Conservation (phyloP, 1,140 invertebrate genomes). For the Drosophila ananassae region DNA sequence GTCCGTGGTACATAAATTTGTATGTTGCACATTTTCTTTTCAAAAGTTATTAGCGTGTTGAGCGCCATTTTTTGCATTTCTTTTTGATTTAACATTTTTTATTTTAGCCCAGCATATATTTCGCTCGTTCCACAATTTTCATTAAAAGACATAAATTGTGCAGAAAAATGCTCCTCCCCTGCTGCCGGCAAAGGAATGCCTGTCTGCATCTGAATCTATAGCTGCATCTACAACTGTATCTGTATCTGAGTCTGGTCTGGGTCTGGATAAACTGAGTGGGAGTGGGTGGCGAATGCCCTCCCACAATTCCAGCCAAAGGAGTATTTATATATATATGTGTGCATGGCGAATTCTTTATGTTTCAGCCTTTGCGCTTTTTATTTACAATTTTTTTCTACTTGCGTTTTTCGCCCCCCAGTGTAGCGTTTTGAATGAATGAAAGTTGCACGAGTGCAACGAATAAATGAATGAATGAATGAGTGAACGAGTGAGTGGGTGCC, state of each 20-base stretch:
- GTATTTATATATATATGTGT: constrained; percentile 39
- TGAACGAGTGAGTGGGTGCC: constrained; percentile 31
- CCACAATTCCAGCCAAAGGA: constrained; percentile 37
- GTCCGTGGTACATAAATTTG: constrained; percentile 11
- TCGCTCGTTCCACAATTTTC: constrained; percentile 57
- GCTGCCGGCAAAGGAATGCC: constrained; percentile 50
- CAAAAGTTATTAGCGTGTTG: constrained; percentile 80
- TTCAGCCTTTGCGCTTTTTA: constrained; percentile 79
- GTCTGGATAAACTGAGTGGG: constrained; percentile 15
- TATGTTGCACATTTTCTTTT: constrained; percentile 73
- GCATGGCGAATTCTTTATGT: constrained; percentile 62
- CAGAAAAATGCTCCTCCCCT: constrained; percentile 69
- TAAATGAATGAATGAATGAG: constrained; percentile 70
- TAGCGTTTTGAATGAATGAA: constrained; percentile 74
- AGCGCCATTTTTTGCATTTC: constrained; percentile 54
- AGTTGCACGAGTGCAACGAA: constrained; percentile 76
- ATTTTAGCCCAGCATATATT: constrained; percentile 19
- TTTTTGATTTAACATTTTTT: constrained; percentile 46
- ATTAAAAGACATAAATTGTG: constrained; percentile 82
- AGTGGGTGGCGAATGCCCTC: constrained; percentile 6
- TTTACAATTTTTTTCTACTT: constrained; percentile 65
- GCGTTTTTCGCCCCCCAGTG: constrained; percentile 17
- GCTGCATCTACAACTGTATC: constrained; percentile 3
- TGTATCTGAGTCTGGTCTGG: constrained; percentile 39
- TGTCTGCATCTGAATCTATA: constrained; percentile 24